A percentile compares a stretch with the other conserved stretches of the same genome.
These are phyloP conservation scores for Silurus asotus DNA, from an alignment of 2,113 vertebrate genomes.

Conservation along the genomic window DNA sequence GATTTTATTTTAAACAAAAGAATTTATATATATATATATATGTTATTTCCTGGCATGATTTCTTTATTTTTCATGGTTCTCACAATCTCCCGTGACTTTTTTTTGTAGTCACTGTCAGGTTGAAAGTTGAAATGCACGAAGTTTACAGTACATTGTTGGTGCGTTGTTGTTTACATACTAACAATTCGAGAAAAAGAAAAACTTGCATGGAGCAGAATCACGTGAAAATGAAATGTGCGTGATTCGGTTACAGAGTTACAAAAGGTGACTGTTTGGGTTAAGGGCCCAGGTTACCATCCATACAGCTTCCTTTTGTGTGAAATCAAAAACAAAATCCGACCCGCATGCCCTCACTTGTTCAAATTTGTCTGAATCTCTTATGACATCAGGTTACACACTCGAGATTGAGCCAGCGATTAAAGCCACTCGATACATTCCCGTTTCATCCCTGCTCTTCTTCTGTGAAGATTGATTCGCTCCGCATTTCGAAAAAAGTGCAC, in stretches of 20 bases:
- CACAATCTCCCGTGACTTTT: neutral
- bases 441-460: neutral
- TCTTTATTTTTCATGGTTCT: neutral
- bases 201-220: neutral
- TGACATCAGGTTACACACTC: slow-evolving; percentile 5
- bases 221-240: neutral
- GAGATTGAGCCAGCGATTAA: neutral
- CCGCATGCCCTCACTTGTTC: slow-evolving; percentile 21
- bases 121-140: neutral
- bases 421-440: neutral
- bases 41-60: neutral
- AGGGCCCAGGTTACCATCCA: neutral
- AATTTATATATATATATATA: no score
- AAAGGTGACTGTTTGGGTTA: slow-evolving; percentile 7
- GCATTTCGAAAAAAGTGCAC: neutral
- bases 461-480: neutral
- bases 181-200: neutral
- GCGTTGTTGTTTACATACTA: neutral
- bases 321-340: slow-evolving; percentile 19
- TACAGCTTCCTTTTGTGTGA: slow-evolving; percentile 5
- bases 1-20: no score
- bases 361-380: neutral
- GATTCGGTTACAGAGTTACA: slow-evolving; percentile 11
- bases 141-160: neutral
- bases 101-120: neutral